Conservation (phyloP, 2,888 invertebrate species). For the Meliscaeva auricollis region DNA sequence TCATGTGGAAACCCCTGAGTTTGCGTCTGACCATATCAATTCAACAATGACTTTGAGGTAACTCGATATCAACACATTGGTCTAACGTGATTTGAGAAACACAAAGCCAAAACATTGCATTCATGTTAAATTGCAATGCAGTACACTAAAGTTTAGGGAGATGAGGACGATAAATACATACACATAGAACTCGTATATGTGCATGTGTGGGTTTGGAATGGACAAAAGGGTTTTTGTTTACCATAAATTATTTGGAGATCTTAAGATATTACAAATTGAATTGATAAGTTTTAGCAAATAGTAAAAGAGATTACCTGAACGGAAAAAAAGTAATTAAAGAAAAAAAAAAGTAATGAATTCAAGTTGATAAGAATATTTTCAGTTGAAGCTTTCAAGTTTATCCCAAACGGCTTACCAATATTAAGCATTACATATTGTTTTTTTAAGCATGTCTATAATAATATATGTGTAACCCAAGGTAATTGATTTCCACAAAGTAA, state of each 20-base stretch:
- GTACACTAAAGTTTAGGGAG: constrained; percentile 17
- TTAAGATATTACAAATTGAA: constrained; percentile 18
- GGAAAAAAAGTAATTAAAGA: neutral
- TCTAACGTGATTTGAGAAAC: constrained; percentile 60
- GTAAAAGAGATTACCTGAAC: neutral
- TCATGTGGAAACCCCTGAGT: constrained; percentile 59
- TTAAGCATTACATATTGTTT: no score
- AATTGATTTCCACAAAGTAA: no score
- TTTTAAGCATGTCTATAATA: no score
- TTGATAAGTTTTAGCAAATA: constrained; percentile 19
- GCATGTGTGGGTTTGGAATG: neutral
- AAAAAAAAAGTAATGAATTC: no score
- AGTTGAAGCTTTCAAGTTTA: no score
- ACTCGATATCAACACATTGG: constrained; percentile 73
- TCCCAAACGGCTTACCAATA: no score
- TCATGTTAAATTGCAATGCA: constrained; percentile 65
- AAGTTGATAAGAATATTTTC: no score
- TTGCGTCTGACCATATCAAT: constrained; percentile 70
- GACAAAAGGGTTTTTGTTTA: constrained; percentile 53
- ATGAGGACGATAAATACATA: neutral
- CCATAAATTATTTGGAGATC: constrained; percentile 41
- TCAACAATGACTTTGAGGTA: constrained; percentile 74
- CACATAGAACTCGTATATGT: neutral
- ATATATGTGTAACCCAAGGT: no score
- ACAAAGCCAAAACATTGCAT: constrained; percentile 67